Percentiles rank a stretch among this genome's conserved stretches.
Evolutionary conservation across 1,140 invertebrate genomes (phyloP).

Genomic region (Psix sp.): DNA sequence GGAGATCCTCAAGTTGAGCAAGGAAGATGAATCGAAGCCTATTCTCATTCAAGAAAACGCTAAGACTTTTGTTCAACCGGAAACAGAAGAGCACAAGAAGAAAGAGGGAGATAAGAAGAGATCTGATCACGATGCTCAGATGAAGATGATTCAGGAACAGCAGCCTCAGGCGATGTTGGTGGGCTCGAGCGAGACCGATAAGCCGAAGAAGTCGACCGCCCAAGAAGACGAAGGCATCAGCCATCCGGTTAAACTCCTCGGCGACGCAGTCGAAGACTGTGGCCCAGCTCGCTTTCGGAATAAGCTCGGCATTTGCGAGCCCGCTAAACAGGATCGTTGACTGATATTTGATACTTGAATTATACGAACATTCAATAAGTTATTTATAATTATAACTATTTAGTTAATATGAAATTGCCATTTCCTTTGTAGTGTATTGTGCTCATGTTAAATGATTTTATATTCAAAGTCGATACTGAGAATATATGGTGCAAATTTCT

Average conservation of each 20-base stretch:
- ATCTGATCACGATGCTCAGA: not conserved
- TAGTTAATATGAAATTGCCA: too few species aligned
- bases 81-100: slow-evolving; percentile 4
- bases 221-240: not conserved
- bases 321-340: too few species aligned
- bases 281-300: slow-evolving; percentile 70
- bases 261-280: slow-evolving; percentile 70
- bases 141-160: not conserved
- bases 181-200: not conserved
- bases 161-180: not conserved
- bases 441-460: too few species aligned
- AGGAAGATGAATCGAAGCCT: slow-evolving; percentile 32
- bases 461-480: too few species aligned
- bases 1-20: slow-evolving; percentile 47
- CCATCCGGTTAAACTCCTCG: slow-evolving; percentile 62
- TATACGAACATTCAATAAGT: not conserved
- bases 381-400: too few species aligned
- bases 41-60: slow-evolving; percentile 39
- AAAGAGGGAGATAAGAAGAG: not conserved
- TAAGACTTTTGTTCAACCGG: slow-evolving; percentile 4
- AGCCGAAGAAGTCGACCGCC: not conserved
- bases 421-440: too few species aligned
- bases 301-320: slow-evolving; percentile 63
- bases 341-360: too few species aligned
- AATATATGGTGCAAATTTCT: too few species aligned